Evolutionary conservation across 2,113 vertebrate genomes (phyloP).

Genomic region (Cinclus cinclus): DNA sequence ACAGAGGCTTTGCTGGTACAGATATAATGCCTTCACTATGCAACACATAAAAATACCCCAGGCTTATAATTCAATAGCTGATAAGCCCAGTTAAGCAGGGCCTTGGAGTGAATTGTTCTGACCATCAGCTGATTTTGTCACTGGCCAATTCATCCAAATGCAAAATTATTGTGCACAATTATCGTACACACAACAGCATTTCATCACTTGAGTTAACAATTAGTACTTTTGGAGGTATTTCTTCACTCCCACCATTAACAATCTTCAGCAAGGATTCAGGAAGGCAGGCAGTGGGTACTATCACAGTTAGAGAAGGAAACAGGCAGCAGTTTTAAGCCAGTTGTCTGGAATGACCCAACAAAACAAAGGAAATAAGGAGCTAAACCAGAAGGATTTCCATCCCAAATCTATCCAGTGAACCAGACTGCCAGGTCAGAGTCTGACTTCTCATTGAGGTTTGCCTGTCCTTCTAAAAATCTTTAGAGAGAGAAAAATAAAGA

Average conservation of each 20-base stretch:
- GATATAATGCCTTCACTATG: background rate
- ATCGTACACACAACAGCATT: background rate
- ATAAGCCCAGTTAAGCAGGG: slow-evolving; percentile 10
- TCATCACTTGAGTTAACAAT: background rate
- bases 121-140: slow-evolving; percentile 15
- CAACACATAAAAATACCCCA: background rate
- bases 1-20: background rate
- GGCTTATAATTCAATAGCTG: background rate
- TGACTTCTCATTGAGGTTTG: background rate
- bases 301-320: background rate
- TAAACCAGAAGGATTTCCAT: background rate
- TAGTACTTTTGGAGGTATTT: background rate
- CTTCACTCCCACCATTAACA: background rate
- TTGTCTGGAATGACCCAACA: background rate
- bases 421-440: background rate
- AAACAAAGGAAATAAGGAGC: background rate
- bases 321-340: background rate
- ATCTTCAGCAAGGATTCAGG: background rate
- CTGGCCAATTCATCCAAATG: background rate
- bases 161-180: background rate
- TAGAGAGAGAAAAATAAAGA: background rate
- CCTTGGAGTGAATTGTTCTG: background rate
- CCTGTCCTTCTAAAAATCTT: background rate
- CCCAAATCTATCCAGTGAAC: background rate
- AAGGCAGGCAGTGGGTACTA: background rate